Evolutionary conservation across 2,113 vertebrate species (phyloP), one percentile per base, ranked within the genome.

Genomic region (Caloenas nicobarica): DNA sequence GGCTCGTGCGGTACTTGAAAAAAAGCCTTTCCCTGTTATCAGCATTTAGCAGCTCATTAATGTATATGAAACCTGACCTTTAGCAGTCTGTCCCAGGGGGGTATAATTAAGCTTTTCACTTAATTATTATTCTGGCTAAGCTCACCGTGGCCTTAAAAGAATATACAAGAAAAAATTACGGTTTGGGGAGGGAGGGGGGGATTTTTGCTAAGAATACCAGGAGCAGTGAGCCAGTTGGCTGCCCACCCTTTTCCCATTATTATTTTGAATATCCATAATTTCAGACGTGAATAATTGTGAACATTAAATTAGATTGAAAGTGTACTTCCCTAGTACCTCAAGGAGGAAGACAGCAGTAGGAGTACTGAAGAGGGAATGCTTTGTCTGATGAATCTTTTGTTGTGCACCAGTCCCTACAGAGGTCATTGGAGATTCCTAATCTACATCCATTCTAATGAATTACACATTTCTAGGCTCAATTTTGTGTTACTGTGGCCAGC

Each of bases 11-110:
- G 58, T 34, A 42, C 36, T 93, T 83, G 8, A 74, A 85, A 82
- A 62, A 88, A 82, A 89, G 13, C 65, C 44, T 68, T 70, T 92
- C n/a, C 53, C 44, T 68, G 68, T 94, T 60, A 88, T 26, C 50
- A 95, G 58, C 40, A 88, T 91, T 97, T 89, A 96, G 48, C 71
- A 88, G 60, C 70, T 95, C 94, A 64, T 96, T 86, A 94, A 86
- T 28, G 53, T 57, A 56, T 50, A 88, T 95, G 88, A 95, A 95
- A 81, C 58, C 68, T 66, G 92, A 92, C 77, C 86, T 95, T 91
- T 88, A 66, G 10, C n/a, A 21, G 42, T n/a, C 72, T 87, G n/a
- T 77, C 34, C 36, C 79, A 57, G 31, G 7, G 7, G 70, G 22
- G 9, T 33, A 77, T 91, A 68, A 95, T 91, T 96, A 96, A 77